These are phyloP conservation scores for Novumbra hubbsi DNA, from an alignment of 2,797 vertebrate genomes.

Conservation along the genomic window DNA sequence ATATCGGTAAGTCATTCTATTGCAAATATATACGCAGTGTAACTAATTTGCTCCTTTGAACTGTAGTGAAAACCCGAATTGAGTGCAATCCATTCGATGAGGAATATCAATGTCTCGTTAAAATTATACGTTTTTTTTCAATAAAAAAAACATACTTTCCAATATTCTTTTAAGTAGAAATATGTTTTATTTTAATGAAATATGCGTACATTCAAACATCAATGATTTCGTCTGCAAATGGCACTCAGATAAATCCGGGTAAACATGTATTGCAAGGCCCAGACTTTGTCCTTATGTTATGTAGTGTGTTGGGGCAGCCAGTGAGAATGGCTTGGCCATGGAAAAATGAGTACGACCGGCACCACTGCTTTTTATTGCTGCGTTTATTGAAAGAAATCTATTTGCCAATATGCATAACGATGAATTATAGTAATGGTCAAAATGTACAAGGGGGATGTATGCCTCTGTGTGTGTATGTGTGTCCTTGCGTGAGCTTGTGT, in stretches of 20 bases:
- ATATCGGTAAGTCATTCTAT: conserved; percentile 72
- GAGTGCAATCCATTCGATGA: not conserved
- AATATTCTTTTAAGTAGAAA: not conserved
- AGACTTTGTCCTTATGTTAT: not conserved
- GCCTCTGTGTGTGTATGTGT: conserved; percentile 8
- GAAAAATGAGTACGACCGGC: conserved; percentile 11
- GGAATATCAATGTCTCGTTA: not conserved
- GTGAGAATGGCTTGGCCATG: conserved; percentile 17
- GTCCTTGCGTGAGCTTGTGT: conserved; percentile 2
- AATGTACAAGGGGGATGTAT: not conserved
- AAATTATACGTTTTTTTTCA: conserved; percentile 1
- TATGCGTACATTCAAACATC: not conserved
- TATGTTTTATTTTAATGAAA: conserved; percentile 7
- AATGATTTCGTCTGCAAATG: not conserved
- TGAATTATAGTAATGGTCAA: not conserved
- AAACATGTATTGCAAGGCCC: not conserved
- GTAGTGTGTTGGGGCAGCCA: not conserved
- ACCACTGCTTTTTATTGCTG: not conserved
- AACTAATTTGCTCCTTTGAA: conserved; percentile 1
- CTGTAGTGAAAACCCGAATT: not conserved
- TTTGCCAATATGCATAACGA: conserved; percentile 33
- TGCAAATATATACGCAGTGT: conserved; percentile 4
- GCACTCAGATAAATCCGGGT: not conserved
- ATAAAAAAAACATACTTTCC: not conserved
- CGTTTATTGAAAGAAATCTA: not conserved